Percentiles rank a stretch among this genome's conserved stretches.
These are phyloP conservation scores for Endotricha flammealis DNA, from an alignment of 2,888 invertebrate species.

Conservation along the genomic window DNA sequence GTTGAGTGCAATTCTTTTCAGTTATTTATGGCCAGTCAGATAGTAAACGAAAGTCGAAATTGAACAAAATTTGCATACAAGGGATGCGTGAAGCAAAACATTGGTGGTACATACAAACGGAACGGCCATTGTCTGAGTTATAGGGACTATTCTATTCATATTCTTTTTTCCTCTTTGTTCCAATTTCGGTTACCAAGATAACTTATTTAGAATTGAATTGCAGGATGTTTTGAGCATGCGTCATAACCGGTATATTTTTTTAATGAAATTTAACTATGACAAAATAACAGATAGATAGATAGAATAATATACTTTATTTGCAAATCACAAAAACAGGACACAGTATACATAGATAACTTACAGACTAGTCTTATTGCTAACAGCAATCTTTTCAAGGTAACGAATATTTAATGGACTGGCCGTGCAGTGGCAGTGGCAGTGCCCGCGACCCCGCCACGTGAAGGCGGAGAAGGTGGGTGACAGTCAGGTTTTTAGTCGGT, in stretches of 20 bases:
- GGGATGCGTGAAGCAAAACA: slow-evolving; percentile 33
- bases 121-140: slow-evolving; percentile 25
- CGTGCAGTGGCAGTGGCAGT: too few species aligned
- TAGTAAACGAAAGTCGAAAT: slow-evolving; percentile 46
- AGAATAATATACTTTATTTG: too few species aligned
- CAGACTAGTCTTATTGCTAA: too few species aligned
- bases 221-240: slow-evolving; percentile 17
- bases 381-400: too few species aligned
- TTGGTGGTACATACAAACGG: slow-evolving; percentile 17
- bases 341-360: too few species aligned
- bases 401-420: too few species aligned
- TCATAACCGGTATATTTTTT: slow-evolving; percentile 9
- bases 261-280: too few species aligned
- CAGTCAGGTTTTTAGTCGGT: too few species aligned
- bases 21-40: slow-evolving; percentile 45
- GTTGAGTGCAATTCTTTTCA: slow-evolving; percentile 25
- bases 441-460: too few species aligned
- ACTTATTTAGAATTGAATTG: slow-evolving; percentile 36
- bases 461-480: too few species aligned
- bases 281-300: too few species aligned
- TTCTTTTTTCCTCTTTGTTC: slow-evolving; percentile 27
- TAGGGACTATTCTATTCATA: slow-evolving; percentile 32
- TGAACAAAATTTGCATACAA: slow-evolving; percentile 59
- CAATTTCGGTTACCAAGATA: slow-evolving; percentile 22
- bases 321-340: too few species aligned